Percentiles rank a stretch among this genome's conserved stretches.
phyloP scores from a whole-genome alignment of 1,140 invertebrate species.

The Brachionus rubens region DNA sequence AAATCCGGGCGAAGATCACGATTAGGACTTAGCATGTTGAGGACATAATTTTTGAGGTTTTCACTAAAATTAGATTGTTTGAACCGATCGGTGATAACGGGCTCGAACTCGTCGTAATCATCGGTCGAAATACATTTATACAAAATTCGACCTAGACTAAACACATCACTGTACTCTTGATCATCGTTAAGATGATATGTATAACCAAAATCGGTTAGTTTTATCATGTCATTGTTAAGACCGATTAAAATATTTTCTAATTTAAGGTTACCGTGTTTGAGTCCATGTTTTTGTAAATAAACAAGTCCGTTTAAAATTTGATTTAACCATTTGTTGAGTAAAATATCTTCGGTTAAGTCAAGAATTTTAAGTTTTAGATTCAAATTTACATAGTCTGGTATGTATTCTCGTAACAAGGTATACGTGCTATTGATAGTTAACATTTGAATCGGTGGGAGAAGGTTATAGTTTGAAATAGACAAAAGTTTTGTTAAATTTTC shows the following conservation, averaged over 20 bases:
- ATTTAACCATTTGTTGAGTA: slow-evolving; percentile 9
- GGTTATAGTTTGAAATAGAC: background rate
- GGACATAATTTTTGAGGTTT: slow-evolving; percentile 5
- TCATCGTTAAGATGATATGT: background rate
- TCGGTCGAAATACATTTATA: background rate
- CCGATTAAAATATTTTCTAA: background rate
- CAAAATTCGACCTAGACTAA: background rate
- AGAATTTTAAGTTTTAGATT: background rate
- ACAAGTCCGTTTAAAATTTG: slow-evolving; percentile 14
- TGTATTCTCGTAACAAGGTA: background rate
- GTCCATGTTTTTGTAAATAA: background rate
- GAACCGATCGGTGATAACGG: background rate
- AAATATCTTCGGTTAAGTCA: background rate
- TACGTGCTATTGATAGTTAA: background rate
- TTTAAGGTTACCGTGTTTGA: slow-evolving; percentile 11
- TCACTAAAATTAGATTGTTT: slow-evolving; percentile 18
- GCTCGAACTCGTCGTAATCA: background rate
- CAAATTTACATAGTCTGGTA: background rate
- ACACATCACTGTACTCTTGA: background rate
- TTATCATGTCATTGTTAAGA: background rate
- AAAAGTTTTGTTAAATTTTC: background rate
- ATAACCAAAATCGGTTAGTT: slow-evolving; percentile 31
- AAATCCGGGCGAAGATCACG: background rate
- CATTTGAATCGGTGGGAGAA: background rate
- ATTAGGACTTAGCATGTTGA: background rate